A percentile compares a stretch with the other conserved stretches of the same genome.
Conservation (phyloP, 2,113 vertebrate genomes). For the Phycodurus eques region DNA sequence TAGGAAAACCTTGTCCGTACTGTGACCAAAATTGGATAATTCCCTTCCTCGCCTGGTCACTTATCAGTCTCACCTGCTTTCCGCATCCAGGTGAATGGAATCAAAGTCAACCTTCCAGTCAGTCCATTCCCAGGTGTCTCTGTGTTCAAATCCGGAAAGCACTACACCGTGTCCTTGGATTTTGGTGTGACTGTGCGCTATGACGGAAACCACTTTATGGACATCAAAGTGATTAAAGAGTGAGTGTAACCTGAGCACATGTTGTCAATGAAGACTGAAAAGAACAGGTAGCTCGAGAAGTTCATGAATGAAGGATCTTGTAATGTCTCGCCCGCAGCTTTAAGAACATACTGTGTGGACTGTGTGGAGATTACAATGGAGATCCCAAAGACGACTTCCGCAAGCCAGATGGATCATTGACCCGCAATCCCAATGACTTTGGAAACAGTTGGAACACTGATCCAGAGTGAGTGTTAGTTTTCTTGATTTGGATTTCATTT, state of each 20-base stretch:
- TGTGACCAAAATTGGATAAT: neutral
- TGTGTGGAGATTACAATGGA: constrained; percentile 75
- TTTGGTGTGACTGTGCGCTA: constrained; percentile 76
- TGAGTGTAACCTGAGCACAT: constrained; percentile 45
- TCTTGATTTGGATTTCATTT: no score
- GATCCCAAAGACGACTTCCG: constrained; percentile 71
- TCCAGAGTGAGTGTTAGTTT: constrained; percentile 59
- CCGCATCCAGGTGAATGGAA: constrained; percentile 54
- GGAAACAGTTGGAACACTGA: constrained; percentile 76
- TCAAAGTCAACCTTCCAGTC: constrained; percentile 54
- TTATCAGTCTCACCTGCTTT: neutral
- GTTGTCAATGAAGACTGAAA: constrained; percentile 53
- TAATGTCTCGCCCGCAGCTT: constrained; percentile 52
- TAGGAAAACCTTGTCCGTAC: neutral
- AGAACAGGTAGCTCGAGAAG: constrained; percentile 50
- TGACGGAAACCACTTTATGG: constrained; percentile 73
- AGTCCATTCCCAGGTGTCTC: constrained; percentile 35
- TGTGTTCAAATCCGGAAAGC: constrained; percentile 58
- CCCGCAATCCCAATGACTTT: constrained; percentile 61
- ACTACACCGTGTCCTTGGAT: constrained; percentile 54
- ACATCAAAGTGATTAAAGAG: constrained; percentile 74
- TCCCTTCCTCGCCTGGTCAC: no score
- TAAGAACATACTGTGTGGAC: constrained; percentile 64
- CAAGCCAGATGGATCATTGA: constrained; percentile 64
- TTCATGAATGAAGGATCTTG: no score